Percentiles rank a stretch among this genome's conserved stretches.
phyloP scores from a whole-genome alignment of 2,888 invertebrate genomes.

The Chironomus riparius region DNA sequence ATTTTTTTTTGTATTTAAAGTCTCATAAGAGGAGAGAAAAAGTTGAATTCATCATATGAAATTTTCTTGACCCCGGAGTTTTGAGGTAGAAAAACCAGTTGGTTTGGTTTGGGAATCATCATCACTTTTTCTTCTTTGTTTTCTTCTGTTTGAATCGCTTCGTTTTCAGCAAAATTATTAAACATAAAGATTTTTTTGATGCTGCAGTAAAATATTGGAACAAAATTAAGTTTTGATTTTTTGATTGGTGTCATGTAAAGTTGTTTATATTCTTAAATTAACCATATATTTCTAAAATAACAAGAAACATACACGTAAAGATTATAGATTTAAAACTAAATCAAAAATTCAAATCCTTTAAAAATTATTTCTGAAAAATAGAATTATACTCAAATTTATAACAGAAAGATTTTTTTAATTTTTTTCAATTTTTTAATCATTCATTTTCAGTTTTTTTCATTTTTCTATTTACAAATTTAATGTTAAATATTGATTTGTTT shows the following conservation, averaged over 20 bases:
- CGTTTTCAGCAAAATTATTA: not conserved
- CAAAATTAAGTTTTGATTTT: too few relatives aligned
- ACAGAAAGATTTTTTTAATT: slow-evolving; percentile 4
- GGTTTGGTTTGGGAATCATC: slow-evolving; percentile 1
- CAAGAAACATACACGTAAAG: too few relatives aligned
- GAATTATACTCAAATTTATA: too few relatives aligned
- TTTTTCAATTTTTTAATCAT: slow-evolving; percentile 14
- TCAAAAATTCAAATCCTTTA: too few relatives aligned
- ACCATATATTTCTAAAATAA: too few relatives aligned
- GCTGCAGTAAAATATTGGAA: too few relatives aligned
- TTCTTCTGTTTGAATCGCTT: not conserved
- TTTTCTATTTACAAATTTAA: slow-evolving; percentile 21
- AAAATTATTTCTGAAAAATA: too few relatives aligned
- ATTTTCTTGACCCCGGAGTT: slow-evolving; percentile 18
- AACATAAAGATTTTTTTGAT: not conserved
- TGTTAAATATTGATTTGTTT: slow-evolving; percentile 24
- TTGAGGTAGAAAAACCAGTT: slow-evolving; percentile 19
- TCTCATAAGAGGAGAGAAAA: not conserved
- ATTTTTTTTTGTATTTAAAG: not conserved
- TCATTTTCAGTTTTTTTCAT: slow-evolving; percentile 11
- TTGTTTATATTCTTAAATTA: too few relatives aligned
- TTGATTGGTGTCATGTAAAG: too few relatives aligned
- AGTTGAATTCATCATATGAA: slow-evolving; percentile 19
- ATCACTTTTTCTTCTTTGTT: not conserved
- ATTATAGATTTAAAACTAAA: too few relatives aligned